A percentile compares a stretch with the other conserved stretches of the same genome.
Conservation (phyloP, 2,888 invertebrate genomes). For the Lingula anatina region DNA sequence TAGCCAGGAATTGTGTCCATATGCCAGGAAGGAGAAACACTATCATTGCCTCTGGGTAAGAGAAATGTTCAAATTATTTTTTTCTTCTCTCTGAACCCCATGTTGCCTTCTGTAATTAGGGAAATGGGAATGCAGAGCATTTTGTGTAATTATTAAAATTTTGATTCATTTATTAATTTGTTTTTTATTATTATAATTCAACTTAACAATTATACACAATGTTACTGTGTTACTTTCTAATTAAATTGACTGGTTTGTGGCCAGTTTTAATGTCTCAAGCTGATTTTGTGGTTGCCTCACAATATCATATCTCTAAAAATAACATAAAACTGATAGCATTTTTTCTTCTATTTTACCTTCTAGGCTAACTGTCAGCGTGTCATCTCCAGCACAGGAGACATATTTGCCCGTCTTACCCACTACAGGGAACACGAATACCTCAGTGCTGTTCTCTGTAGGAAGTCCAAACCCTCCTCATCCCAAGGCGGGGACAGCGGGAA, state of each 20-base stretch:
- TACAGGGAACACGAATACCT: slow-evolving; percentile 78
- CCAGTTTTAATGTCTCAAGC: neutral
- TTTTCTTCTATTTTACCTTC: slow-evolving; percentile 10
- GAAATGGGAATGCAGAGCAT: no score
- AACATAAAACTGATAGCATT: neutral
- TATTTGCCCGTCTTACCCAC: slow-evolving; percentile 66
- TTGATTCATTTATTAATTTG: no score
- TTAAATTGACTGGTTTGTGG: neutral
- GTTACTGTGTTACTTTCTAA: neutral
- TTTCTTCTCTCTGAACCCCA: neutral
- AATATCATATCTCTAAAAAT: no score
- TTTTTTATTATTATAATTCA: no score
- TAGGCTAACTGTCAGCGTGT: slow-evolving; percentile 40
- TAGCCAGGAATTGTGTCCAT: slow-evolving; percentile 39
- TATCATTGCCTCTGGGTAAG: slow-evolving; percentile 86
- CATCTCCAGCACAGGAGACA: slow-evolving; percentile 57
- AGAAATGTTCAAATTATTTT: slow-evolving; percentile 10
- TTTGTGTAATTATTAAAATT: no score
- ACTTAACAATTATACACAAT: no score
- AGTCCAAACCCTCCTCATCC: slow-evolving; percentile 1
- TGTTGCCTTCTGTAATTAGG: no score
- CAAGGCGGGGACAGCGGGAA: no score
- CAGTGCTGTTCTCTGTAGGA: slow-evolving; percentile 27
- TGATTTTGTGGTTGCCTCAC: neutral
- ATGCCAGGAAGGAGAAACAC: slow-evolving; percentile 68